Evolutionary conservation across 2,113 vertebrate species (phyloP), one percentile per base, ranked within the genome.

Genomic region (Poecile atricapillus): DNA sequence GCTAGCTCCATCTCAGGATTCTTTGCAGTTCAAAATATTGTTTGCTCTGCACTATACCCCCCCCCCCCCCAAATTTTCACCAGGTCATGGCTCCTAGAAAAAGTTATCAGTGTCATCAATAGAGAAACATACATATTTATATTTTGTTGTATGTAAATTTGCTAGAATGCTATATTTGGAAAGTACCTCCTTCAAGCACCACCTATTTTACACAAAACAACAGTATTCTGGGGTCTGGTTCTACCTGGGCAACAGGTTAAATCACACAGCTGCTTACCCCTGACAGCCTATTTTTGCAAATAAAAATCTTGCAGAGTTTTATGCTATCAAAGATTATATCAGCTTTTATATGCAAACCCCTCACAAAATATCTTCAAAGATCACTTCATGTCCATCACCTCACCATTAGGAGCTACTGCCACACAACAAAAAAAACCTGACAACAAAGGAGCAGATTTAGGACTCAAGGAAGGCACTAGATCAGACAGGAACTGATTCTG

Each of bases 41-140:
- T 30, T 64, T 67, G 60, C 28, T 64, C 23, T 33, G 20, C 10
- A 56, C 12, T 49, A 13, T 19, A 5, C 3, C 15, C 8, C 16
- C 9, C 22, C 25, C 3, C 15, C 8, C 16, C 9, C 22, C 25
- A 55, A 37, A 43, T 1, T 73, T 14, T 31, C 19, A 50, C 13
- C 9, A 49, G 23, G 18, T 64, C 63, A 17, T 31, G 67, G 15
- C 7, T 64, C 23, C 24, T 6, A 28, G 14, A 20, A 82, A 79
- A 25, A 73, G 16, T 13, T 5, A 44, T 15, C 28, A 52, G 22
- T 27, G 9, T 39, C 2, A 4, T 1, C 3, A 55, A 47, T 0
- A 79, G 21, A 60, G 13, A 77, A 88, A 93, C 1, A 0, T 10
- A 31, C n/a, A 33, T 13, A 15, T 56, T 71, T 39, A 5, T 31